Evolutionary conservation across 2,888 invertebrate genomes (phyloP).

Genomic region (Monopis laevigella): DNA sequence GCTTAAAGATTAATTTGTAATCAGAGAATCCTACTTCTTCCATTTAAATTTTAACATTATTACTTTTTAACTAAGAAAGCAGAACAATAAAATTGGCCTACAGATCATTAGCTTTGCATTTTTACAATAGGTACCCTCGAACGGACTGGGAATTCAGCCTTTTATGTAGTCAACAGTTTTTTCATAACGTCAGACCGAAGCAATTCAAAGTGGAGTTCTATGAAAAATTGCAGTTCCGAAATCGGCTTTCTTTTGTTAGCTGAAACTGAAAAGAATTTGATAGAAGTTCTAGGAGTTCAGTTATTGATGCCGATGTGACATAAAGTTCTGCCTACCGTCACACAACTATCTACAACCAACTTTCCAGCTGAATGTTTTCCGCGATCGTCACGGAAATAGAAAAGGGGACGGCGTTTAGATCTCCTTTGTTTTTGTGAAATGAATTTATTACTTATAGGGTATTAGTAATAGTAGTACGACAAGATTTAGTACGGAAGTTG

Average conservation of each 20-base stretch:
- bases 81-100: neutral
- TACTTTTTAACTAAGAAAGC: neutral
- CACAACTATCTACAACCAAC: neutral
- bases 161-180: constrained; percentile 4
- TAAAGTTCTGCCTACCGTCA: constrained; percentile 7
- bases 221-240: constrained; percentile 10
- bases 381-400: constrained; percentile 8
- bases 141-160: neutral
- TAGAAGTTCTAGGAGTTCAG: neutral
- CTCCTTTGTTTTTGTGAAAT: constrained; percentile 2
- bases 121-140: constrained; percentile 6
- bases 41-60: no score
- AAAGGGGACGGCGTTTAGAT: neutral
- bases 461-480: neutral
- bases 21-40: no score
- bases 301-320: constrained; percentile 7
- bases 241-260: constrained; percentile 8
- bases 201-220: neutral
- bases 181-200: constrained; percentile 2
- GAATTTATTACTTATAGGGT: neutral
- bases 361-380: neutral
- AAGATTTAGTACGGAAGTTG: no score
- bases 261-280: constrained; percentile 9
- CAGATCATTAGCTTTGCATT: constrained; percentile 9
- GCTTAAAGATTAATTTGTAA: no score